Percentiles rank a stretch among this genome's conserved stretches.
Conservation (phyloP, 2,797 vertebrate species). For the Scomberomorus guttatus region DNA sequence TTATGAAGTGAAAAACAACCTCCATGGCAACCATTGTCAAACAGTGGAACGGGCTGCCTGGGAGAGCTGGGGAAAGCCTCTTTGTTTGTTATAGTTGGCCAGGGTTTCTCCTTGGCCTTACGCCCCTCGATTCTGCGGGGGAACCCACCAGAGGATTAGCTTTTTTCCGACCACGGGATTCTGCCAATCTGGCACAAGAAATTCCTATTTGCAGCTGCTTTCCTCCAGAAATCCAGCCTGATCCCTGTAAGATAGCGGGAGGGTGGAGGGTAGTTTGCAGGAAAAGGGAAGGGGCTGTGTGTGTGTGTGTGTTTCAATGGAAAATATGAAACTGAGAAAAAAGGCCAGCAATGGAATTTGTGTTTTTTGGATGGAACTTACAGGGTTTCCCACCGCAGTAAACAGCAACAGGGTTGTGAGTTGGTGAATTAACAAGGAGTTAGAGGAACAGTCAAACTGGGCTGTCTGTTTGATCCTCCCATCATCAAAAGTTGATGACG, state of each 20-base stretch:
- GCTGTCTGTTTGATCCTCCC: slow-evolving; percentile 68
- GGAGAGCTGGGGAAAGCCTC: slow-evolving; percentile 93
- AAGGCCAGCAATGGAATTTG: slow-evolving; percentile 79
- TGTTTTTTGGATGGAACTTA: slow-evolving; percentile 83
- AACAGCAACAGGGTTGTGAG: slow-evolving; percentile 86
- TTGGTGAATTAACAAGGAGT: slow-evolving; percentile 78
- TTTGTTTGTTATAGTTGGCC: slow-evolving; percentile 94
- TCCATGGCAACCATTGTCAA: slow-evolving; percentile 96
- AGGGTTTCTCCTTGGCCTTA: slow-evolving; percentile 83
- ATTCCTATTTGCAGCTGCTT: slow-evolving; percentile 88
- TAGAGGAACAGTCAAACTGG: slow-evolving; percentile 54
- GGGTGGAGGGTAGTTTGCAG: slow-evolving; percentile 76
- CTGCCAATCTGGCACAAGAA: slow-evolving; percentile 89
- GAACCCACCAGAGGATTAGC: slow-evolving; percentile 85
- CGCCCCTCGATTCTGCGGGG: slow-evolving; percentile 87
- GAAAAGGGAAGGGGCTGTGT: slow-evolving; percentile 75
- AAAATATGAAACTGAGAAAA: slow-evolving; percentile 88
- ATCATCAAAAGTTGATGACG: slow-evolving; percentile 37
- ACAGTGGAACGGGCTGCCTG: slow-evolving; percentile 86
- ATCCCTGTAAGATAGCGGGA: slow-evolving; percentile 88
- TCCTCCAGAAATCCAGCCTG: slow-evolving; percentile 83
- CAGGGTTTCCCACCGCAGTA: slow-evolving; percentile 90
- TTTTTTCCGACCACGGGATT: slow-evolving; percentile 85
- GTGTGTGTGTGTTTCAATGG: slow-evolving; percentile 71
- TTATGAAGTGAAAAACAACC: slow-evolving; percentile 93